These are phyloP conservation scores for Leptobrachium ailaonicum DNA, from an alignment of 2,113 vertebrate species.

Conservation along the genomic window DNA sequence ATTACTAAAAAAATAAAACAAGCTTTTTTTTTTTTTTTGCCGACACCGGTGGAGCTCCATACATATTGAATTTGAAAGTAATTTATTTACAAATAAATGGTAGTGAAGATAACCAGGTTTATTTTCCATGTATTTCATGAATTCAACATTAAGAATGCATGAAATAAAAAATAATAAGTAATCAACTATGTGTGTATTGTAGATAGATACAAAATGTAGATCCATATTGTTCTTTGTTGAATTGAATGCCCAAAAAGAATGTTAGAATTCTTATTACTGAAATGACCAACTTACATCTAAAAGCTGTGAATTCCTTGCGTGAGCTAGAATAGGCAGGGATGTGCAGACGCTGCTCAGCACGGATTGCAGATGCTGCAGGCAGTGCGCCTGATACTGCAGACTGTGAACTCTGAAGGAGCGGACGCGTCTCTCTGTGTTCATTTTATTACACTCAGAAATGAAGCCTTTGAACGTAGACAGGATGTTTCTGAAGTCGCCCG, in stretches of 20 bases:
- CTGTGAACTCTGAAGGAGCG: constrained; percentile 54
- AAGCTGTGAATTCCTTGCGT: constrained; percentile 56
- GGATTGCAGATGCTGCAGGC: constrained; percentile 60
- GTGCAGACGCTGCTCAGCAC: constrained; percentile 50
- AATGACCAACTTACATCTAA: constrained; percentile 58
- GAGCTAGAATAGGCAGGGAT: constrained; percentile 48
- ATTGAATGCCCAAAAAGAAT: too few relatives aligned
- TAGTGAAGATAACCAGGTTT: too few relatives aligned
- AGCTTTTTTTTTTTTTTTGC: too few relatives aligned
- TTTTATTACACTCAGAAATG: constrained; percentile 50
- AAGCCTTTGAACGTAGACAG: constrained; percentile 49
- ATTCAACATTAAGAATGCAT: too few relatives aligned
- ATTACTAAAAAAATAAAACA: too few relatives aligned
- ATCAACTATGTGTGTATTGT: too few relatives aligned
- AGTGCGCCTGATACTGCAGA: constrained; percentile 56
- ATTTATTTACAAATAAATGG: too few relatives aligned
- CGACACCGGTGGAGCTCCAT: too few relatives aligned
- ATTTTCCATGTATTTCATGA: too few relatives aligned
- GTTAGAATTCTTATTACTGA: background rate
- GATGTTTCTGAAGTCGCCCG: constrained; percentile 53
- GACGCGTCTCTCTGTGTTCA: constrained; percentile 52
- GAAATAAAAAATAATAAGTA: background rate
- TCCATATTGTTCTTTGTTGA: too few relatives aligned
- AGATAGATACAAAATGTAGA: too few relatives aligned
- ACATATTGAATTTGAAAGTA: too few relatives aligned